Conservation (phyloP, 2,888 invertebrate genomes). For the Caenorhabditis afra region DNA sequence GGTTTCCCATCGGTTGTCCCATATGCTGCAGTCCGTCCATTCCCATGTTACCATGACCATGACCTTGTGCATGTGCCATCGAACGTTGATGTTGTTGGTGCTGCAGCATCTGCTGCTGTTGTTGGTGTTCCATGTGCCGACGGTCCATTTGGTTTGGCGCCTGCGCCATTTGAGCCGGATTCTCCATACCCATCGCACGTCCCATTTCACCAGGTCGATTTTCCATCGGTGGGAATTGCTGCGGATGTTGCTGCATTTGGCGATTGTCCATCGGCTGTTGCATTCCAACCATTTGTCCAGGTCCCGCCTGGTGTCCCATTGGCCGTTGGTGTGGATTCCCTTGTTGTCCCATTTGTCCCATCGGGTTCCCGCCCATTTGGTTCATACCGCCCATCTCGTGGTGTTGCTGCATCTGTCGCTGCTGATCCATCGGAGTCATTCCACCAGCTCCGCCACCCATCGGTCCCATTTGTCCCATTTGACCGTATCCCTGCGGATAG, state of each 20-base stretch:
- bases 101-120: neutral
- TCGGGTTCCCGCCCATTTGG: conserved; percentile 1
- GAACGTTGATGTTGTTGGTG: neutral
- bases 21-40: conserved; percentile 21
- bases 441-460: conserved; percentile 15
- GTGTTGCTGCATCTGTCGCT: conserved; percentile 15
- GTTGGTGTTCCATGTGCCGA: conserved; percentile 3
- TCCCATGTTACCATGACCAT: neutral
- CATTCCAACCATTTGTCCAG: conserved; percentile 8
- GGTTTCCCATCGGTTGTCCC: conserved; percentile 20
- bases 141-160: conserved; percentile 7
- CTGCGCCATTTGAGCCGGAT: conserved; percentile 6
- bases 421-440: conserved; percentile 28
- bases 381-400: neutral
- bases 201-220: neutral
- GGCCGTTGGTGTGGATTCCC: neutral
- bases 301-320: neutral
- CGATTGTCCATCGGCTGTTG: neutral
- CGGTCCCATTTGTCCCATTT: conserved; percentile 52
- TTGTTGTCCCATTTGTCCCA: conserved; percentile 12
- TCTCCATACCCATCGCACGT: too few species aligned
- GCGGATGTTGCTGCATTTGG: neutral
- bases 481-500: conserved; percentile 42
- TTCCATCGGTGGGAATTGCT: conserved; percentile 9
- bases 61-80: conserved; percentile 1